Evolutionary conservation across 1,140 invertebrate genomes (phyloP), one percentile per base, ranked within the genome.

Genomic region (Drosophila sp.): DNA sequence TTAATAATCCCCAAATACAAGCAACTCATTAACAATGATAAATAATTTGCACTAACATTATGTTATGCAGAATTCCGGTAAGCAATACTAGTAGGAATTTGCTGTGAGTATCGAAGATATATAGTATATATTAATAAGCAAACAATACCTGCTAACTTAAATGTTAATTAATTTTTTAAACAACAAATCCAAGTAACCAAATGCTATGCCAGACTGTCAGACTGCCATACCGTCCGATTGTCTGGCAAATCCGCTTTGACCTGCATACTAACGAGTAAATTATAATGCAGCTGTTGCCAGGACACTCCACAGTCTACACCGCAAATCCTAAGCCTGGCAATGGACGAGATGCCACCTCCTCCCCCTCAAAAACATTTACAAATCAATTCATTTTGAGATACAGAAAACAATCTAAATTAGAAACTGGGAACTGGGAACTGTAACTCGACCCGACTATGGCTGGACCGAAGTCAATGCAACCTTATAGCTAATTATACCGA

Each of bases 191-290:
- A 29, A 53, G 18, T 40, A 50, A 45, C 40, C 40, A 62, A 58
- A 34, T 59, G 29, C 45, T 21, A 50, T 50, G 25, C 46, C 25
- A 16, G 46, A 7, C 16, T 56, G 46, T 46, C 9, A 32, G 61
- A 13, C 53, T 57, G 50, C 14, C 29, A 27, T 18, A 18, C 16
- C 40, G 48, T 46, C 29, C 38, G 54, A 11, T 46, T 58, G 57
- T 21, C 36, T 14, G 38, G n/a, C 18, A 78, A 78, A 78, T 71
- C 71, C 45, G 75, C 63, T 77, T 77, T 21, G 66, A 40, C 8
- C 59, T 74, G 70, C 70, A 72, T 69, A 77, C 78, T 78, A 76
- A 80, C 74, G 63, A 74, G 78, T 72, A 77, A 80, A 83, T 76
- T 79, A 76, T 77, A 66, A 59, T 56, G 72, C 76, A 78, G 63